phyloP scores from a whole-genome alignment of 2,888 invertebrate species.

The Campoplex capitator region DNA sequence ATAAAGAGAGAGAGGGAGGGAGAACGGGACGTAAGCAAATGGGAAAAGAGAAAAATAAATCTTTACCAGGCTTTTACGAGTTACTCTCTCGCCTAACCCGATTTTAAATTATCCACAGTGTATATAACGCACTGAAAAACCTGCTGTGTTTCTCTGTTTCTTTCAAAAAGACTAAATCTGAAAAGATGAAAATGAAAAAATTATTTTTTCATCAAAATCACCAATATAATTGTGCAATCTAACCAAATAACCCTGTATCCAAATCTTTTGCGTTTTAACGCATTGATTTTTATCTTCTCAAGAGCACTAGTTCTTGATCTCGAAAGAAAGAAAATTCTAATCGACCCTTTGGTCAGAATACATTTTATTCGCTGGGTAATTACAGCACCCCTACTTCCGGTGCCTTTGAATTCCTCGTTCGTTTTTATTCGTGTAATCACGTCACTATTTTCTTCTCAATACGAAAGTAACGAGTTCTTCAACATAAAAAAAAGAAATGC shows the following conservation, averaged over 20 bases:
- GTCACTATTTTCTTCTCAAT: neutral
- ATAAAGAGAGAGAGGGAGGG: neutral
- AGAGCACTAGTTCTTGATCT: neutral
- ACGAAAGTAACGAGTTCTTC: constrained; percentile 10
- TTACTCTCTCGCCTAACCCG: constrained; percentile 31
- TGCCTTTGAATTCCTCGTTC: neutral
- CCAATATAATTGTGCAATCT: neutral
- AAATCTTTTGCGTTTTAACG: neutral
- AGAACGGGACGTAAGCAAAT: neutral
- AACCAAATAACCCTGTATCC: neutral
- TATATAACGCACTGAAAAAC: neutral
- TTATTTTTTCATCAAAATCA: neutral
- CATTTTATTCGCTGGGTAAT: neutral
- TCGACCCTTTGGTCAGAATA: neutral
- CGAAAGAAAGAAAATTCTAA: neutral
- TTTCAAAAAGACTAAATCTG: neutral
- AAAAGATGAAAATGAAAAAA: neutral
- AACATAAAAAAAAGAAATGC: no score
- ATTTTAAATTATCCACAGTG: constrained; percentile 25
- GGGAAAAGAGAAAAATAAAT: neutral
- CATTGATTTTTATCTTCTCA: neutral
- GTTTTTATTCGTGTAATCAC: neutral
- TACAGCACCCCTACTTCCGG: neutral
- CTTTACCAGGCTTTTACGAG: constrained; percentile 25
- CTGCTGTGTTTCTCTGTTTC: constrained; percentile 1